Base-by-base conservation (phyloP, 2,797 vertebrate species). In the Danio choprae region DNA sequence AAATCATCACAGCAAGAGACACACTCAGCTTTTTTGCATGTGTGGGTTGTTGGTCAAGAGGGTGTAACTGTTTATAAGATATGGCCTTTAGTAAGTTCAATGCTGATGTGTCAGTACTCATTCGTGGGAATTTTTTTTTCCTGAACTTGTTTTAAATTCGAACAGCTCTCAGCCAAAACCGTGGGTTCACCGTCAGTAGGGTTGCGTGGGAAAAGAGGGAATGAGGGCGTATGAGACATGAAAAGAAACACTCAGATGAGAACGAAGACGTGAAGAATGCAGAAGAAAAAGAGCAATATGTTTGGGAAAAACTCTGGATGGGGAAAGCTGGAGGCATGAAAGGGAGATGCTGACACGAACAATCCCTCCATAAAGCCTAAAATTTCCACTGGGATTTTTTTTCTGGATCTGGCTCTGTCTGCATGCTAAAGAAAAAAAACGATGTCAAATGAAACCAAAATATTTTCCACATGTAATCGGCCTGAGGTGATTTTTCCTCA, bases 101-200 rank as follows among this genome's bases (percentile, higher is more conserved):
- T 68, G 71, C 75, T 81, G 79, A 85, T 76, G 71, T 76, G 62
- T 81, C 20, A 8, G 48, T 55, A 56, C 80, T 58, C 10, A 10
- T 29, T 58, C 48, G 38, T 83, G 75, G 67, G 73, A 83, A 77
- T 62, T 58, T 29, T 29, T 29, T n/a, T 74, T 48, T 72, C 40
- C 69, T 38, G n/a, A 44, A 43, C 72, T 83, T 74, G 56, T 79
- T 63, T 81, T 64, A 79, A 81, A 79, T 81, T 79, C 77, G 69
- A 74, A 50, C 74, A 73, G 72, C 64, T 58, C 65, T 44, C 51
- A 76, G 56, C 40, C 60, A 58, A 58, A 58, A 50, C 63, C 56
- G 16, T 72, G 46, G 41, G 13, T 65, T 36, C 15, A 46, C 22
- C 16, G 12, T 72, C 72, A 43, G 18, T 60, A 72, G 55, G 60